A percentile compares a stretch with the other conserved stretches of the same genome.
These are phyloP conservation scores for Psammodynastes pulverulentus DNA, from an alignment of 2,113 vertebrate species.

Conservation along the genomic window DNA sequence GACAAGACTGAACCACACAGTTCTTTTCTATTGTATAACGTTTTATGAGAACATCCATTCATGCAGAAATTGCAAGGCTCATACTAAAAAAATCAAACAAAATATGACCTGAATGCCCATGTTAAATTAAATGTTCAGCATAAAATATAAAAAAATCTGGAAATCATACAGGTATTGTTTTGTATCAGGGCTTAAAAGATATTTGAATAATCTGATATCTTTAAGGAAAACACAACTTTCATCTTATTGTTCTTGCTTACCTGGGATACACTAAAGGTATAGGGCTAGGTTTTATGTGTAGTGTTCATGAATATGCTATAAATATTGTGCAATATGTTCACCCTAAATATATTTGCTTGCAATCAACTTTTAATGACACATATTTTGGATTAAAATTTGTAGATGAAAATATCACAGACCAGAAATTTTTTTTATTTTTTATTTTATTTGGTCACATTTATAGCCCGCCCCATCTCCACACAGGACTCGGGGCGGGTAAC, in stretches of 20 bases:
- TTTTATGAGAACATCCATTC: neutral
- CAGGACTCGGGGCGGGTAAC: too few species aligned
- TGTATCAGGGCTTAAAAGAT: neutral
- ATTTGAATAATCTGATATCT: neutral
- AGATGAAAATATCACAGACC: neutral
- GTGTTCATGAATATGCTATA: neutral
- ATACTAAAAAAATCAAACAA: neutral
- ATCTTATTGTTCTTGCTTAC: neutral
- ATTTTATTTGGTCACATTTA: too few species aligned
- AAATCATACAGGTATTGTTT: neutral
- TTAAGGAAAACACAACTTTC: neutral
- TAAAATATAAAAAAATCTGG: neutral
- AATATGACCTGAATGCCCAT: slow-evolving; percentile 6
- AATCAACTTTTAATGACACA: neutral
- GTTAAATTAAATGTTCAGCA: neutral
- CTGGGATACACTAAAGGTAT: neutral
- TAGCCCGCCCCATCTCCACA: too few species aligned
- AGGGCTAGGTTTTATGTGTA: neutral
- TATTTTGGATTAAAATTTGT: neutral
- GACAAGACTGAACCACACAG: neutral
- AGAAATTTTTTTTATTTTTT: too few species aligned
- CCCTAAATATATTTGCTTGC: neutral
- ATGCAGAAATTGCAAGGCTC: slow-evolving; percentile 13
- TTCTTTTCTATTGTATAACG: neutral
- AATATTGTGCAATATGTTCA: neutral